Percentiles rank a stretch among this genome's conserved stretches.
phyloP scores from a whole-genome alignment of 2,797 vertebrate species.

The Malacoctenus gilli region DNA sequence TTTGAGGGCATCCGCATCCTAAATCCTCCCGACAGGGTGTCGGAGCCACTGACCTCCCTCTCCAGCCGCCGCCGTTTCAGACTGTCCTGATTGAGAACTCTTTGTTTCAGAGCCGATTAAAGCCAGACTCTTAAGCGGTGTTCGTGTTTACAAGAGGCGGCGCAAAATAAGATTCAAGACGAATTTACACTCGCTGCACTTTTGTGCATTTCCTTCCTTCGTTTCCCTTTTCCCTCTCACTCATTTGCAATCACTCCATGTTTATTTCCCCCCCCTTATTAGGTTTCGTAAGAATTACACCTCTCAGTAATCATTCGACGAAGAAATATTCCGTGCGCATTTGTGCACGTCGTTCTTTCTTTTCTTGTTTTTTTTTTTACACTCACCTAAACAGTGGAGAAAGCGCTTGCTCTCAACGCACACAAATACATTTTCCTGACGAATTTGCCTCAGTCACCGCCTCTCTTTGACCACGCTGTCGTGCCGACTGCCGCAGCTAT shows the following conservation, averaged over 20 bases:
- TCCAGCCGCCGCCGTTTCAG: constrained; percentile 30
- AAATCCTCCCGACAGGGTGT: constrained; percentile 51
- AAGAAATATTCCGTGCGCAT: constrained; percentile 18
- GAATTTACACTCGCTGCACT: background rate
- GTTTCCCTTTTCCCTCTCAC: background rate
- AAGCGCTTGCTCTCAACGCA: constrained; percentile 9
- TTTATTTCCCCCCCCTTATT: background rate
- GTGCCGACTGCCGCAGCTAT: constrained; percentile 37
- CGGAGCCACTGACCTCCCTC: constrained; percentile 55
- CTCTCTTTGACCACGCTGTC: constrained; percentile 45
- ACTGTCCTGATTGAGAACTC: constrained; percentile 43
- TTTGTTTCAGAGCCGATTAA: constrained; percentile 60
- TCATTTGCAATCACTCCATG: constrained; percentile 16
- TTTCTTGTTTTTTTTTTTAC: constrained; percentile 2
- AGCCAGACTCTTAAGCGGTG: constrained; percentile 28
- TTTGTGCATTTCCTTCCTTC: background rate
- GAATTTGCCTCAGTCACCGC: constrained; percentile 31
- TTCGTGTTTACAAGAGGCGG: constrained; percentile 20
- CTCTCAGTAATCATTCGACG: constrained; percentile 6
- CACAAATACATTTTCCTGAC: constrained; percentile 32
- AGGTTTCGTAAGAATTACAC: constrained; percentile 15
- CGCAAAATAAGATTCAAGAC: constrained; percentile 10
- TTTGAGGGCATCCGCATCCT: constrained; percentile 16
- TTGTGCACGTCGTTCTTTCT: constrained; percentile 20
- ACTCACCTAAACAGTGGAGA: constrained; percentile 1